phyloP scores from a whole-genome alignment of 35 echinoderm and acorn worm species.

The Stichopus chloronotus region DNA sequence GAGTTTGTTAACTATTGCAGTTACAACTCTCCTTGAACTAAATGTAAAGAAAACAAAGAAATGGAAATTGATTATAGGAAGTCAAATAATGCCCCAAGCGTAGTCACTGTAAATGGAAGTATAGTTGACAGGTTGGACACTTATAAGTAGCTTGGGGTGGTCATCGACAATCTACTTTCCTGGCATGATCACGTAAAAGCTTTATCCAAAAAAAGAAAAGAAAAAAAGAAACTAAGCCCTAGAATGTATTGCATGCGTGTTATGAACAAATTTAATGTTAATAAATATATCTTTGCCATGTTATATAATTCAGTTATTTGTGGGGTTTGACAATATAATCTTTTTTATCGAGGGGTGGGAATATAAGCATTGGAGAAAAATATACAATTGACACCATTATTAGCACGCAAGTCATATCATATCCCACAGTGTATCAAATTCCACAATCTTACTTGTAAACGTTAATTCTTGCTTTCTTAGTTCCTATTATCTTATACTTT shows the following conservation, averaged over 20 bases:
- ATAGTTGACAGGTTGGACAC: background rate
- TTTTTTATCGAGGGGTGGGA: background rate
- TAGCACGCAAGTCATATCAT: background rate
- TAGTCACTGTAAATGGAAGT: background rate
- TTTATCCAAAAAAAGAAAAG: too few species aligned
- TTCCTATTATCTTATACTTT: too few species aligned
- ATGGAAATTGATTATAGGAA: background rate
- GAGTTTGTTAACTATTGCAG: background rate
- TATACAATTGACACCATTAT: background rate
- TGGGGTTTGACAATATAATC: background rate
- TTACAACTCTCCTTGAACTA: background rate
- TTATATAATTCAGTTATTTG: background rate
- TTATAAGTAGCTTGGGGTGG: background rate
- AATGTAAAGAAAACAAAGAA: background rate
- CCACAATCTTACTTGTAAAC: too few species aligned
- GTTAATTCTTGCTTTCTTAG: too few species aligned
- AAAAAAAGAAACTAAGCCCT: background rate
- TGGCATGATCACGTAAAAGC: background rate
- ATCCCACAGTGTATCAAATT: background rate
- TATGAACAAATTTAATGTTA: conserved; percentile 28
- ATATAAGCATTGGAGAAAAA: background rate
- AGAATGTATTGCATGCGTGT: background rate
- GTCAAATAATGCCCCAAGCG: background rate
- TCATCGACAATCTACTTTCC: background rate
- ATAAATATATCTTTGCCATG: background rate